Evolutionary conservation across 2,797 vertebrate genomes (phyloP).

Genomic region (Acipenser oxyrinchus): DNA sequence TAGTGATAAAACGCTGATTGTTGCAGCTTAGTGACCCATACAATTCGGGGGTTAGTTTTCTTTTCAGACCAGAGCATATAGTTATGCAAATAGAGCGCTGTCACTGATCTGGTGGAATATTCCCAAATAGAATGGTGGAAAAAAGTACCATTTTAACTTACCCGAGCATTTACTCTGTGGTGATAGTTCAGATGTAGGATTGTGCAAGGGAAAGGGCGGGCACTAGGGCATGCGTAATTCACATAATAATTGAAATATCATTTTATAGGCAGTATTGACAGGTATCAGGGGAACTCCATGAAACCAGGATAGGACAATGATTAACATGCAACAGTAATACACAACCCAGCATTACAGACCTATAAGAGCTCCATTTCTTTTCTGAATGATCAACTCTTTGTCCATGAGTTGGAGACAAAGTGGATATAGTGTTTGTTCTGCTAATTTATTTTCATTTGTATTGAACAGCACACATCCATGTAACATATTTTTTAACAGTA

Average conservation of each 20-base stretch:
- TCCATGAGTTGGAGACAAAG: too few species aligned
- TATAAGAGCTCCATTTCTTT: too few species aligned
- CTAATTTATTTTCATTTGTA: too few species aligned
- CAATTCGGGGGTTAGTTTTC: constrained; percentile 98
- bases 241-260: constrained; percentile 27
- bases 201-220: constrained; percentile 27
- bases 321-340: too few species aligned
- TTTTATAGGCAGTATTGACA: constrained; percentile 4
- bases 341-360: too few species aligned
- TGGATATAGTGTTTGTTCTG: too few species aligned
- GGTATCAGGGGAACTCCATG: too few species aligned
- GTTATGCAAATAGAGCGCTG: constrained; percentile 99
- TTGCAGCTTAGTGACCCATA: constrained; percentile 97
- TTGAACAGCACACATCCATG: too few species aligned
- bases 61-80: constrained; percentile 97
- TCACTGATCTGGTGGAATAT: constrained; percentile 91
- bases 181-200: constrained; percentile 53
- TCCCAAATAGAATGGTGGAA: constrained; percentile 52
- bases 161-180: constrained; percentile 46
- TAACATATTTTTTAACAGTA: too few species aligned
- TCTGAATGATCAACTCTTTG: too few species aligned
- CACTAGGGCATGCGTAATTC: constrained; percentile 8
- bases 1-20: constrained; percentile 98
- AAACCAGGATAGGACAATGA: too few species aligned
- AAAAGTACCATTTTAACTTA: constrained; percentile 62